Evolutionary conservation across 2,888 invertebrate genomes (phyloP), one percentile per base, ranked within the genome.

Genomic region (Chelonus formosanus): DNA sequence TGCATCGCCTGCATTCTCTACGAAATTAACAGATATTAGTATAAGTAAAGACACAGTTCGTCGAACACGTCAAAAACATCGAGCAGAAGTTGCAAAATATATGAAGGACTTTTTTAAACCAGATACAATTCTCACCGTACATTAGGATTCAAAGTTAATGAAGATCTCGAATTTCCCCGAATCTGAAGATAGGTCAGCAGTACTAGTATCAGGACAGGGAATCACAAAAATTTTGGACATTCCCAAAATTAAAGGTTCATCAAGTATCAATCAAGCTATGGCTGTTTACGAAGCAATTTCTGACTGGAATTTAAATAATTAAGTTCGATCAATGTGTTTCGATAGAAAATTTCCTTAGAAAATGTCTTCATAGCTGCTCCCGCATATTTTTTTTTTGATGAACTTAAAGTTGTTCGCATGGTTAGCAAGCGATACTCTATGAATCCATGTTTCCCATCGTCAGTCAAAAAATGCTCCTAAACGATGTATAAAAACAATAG

Each of bases 11-110:
- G 40, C n/a, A 55, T 20, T 40, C 40, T 55, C 40, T n/a, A 55
- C 36, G 40, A 2, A 55, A 55, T 40, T 55, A 55, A 40, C 31
- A 55, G 40, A 43, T 40, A 40, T 40, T 55, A 55, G 55, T 40
- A 20, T 55, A 36, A 55, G 55, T 55, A 55, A 55, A 55, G 55
- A 55, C 10, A 55, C 55, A 6, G 35, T 55, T 6, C 55, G 40
- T 55, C 55, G 55, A 40, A 10, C 55, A 43, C 55, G 55, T 40
- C 55, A 55, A 55, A 55, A 55, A 55, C 55, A 55, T 55, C 55
- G 55, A 55, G 36, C 55, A 55, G 55, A 10, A n/a, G 31, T 40
- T 3, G 8, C 1, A 40, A 55, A 55, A 20, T 55, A 55, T 55
- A 55, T 55, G 40, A 55, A 55, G 20, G 55, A 55, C 5, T 55